phyloP scores from a whole-genome alignment of 2,888 invertebrate genomes.

The Bombylius discolor region DNA sequence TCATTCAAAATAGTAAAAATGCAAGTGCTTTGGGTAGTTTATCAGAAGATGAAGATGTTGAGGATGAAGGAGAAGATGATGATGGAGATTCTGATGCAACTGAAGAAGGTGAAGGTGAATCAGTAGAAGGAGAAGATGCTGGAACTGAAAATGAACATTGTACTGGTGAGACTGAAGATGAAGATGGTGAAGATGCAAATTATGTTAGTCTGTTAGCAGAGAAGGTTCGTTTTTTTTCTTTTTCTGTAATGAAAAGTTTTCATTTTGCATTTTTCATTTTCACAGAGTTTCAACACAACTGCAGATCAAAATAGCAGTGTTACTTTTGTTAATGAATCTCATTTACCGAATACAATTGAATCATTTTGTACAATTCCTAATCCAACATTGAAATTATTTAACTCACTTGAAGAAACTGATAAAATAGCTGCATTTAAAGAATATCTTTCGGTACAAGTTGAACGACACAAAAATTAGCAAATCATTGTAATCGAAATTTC shows the following conservation, averaged over 20 bases:
- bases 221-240: not conserved
- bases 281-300: slow-evolving; percentile 4
- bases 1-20: slow-evolving; percentile 37
- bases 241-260: not conserved
- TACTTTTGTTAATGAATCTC: slow-evolving; percentile 11
- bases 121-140: slow-evolving; percentile 22
- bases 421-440: slow-evolving; percentile 27
- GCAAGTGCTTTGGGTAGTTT: slow-evolving; percentile 44
- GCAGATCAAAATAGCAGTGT: slow-evolving; percentile 15
- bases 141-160: slow-evolving; percentile 25
- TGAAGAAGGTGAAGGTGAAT: slow-evolving; percentile 23
- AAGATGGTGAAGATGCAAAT: slow-evolving; percentile 19
- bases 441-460: slow-evolving; percentile 22
- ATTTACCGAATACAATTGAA: slow-evolving; percentile 20
- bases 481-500: not conserved
- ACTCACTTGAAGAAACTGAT: slow-evolving; percentile 24
- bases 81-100: slow-evolving; percentile 28
- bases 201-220: slow-evolving; percentile 7
- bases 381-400: slow-evolving; percentile 29
- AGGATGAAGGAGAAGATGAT: slow-evolving; percentile 43
- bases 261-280: not conserved
- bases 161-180: slow-evolving; percentile 22
- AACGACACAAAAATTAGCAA: not conserved
- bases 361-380: slow-evolving; percentile 27
- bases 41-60: slow-evolving; percentile 46